phyloP scores from a whole-genome alignment of 2,797 vertebrate species.

The Gastrophryne carolinensis region DNA sequence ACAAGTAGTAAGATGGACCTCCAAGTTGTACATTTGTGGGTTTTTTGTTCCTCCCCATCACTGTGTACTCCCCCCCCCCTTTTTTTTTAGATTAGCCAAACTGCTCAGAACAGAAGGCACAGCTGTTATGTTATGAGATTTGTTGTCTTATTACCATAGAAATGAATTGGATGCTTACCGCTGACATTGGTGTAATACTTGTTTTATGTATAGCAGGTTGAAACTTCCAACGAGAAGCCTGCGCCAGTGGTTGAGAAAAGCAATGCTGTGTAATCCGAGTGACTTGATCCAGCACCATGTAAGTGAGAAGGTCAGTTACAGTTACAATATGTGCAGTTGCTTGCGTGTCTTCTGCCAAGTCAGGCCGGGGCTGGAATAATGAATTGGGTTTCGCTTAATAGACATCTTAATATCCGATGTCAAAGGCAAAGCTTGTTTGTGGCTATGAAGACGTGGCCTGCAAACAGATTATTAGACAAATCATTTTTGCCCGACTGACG shows the following conservation, averaged over 20 bases:
- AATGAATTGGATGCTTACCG: background rate
- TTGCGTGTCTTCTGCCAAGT: background rate
- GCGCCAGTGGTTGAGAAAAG: slow-evolving; percentile 67
- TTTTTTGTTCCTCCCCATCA: too few relatives aligned
- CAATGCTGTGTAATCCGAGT: slow-evolving; percentile 69
- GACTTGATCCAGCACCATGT: slow-evolving; percentile 64
- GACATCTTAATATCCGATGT: too few relatives aligned
- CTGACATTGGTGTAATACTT: slow-evolving; percentile 11
- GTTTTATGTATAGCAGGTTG: slow-evolving; percentile 63
- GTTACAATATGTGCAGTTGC: slow-evolving; percentile 15
- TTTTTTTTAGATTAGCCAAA: too few relatives aligned
- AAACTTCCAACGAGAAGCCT: slow-evolving; percentile 67
- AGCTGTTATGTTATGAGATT: background rate
- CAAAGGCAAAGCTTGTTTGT: too few relatives aligned
- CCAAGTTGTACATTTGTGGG: too few relatives aligned
- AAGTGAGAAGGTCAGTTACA: slow-evolving; percentile 51
- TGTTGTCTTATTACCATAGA: background rate
- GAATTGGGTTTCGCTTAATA: background rate
- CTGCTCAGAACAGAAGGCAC: too few relatives aligned
- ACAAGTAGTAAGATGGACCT: too few relatives aligned
- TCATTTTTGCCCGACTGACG: too few relatives aligned
- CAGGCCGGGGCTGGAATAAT: background rate
- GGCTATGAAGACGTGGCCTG: too few relatives aligned
- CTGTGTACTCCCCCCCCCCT: too few relatives aligned
- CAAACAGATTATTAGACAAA: too few relatives aligned